Base-by-base conservation (phyloP, 2,113 vertebrate genomes). In the Amazona vittata region DNA sequence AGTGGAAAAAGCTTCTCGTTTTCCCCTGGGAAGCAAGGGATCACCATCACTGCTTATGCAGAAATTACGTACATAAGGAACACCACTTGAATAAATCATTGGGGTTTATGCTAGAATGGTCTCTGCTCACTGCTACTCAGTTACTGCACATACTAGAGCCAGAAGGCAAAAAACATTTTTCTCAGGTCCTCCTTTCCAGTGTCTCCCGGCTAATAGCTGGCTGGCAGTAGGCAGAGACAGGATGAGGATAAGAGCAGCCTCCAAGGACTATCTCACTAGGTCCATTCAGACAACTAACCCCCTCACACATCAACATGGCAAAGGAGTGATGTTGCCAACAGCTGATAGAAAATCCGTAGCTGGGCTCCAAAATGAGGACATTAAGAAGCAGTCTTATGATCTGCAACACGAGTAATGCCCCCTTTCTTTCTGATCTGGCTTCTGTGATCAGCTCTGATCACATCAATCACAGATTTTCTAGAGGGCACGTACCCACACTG, bases 261-360 rank as follows among this genome's bases (percentile, higher is more conserved):
- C 20, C 18, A 18, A 52, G 43, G 35, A 73, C 39, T 88, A 22
- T 12, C 39, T 68, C 53, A 37, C 13, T 64, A 43, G 16, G 26
- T 55, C 55, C 76, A 24, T 21, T 17, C 7, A 33, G 31, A 41
- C 15, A 59, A 57, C 6, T 24, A 68, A 62, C 6, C 11, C 28
- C 9, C 20, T 69, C 28, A 55, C 3, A 10, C 0, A 1, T 22
- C 37, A 83, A 15, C 0, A 2, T 43, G 12, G 59, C 28, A 71
- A 83, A 73, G 16, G 10, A 64, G 24, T 0, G 0, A 53, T 13
- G 24, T 10, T 90, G 49, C 44, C 63, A 57, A 19, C 14, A 81
- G 33, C 9, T 17, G 20, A 33, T 0, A 50, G 49, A 94, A 90
- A 90, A 73, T 43, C 33, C 8, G 1, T 15, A 73, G 26, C 12